A percentile compares a stretch with the other conserved stretches of the same genome.
Evolutionary conservation across 2,888 invertebrate species (phyloP).

Genomic region (Agrotis clavis): DNA sequence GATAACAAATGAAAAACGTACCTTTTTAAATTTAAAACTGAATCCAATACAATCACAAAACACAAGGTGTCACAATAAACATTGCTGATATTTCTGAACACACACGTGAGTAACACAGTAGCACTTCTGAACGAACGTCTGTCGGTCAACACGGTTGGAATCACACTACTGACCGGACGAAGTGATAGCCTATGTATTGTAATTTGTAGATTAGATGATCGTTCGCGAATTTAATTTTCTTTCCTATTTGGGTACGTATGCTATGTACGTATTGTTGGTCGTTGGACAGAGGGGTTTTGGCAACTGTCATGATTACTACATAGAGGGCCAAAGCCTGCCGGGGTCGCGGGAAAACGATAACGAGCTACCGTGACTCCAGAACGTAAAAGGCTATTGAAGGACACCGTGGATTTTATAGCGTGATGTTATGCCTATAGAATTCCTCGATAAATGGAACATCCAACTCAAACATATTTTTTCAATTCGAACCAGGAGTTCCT

Average conservation of each 20-base stretch:
- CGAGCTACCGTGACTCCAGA: no score
- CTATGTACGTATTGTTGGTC: neutral
- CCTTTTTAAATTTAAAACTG: conserved; percentile 31
- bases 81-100: conserved; percentile 22
- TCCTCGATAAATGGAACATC: no score
- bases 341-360: no score
- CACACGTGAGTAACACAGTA: conserved; percentile 33
- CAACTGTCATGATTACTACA: no score
- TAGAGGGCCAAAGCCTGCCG: no score
- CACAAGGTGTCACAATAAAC: conserved; percentile 55
- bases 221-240: conserved; percentile 48
- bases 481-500: no score
- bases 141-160: conserved; percentile 54
- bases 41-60: conserved; percentile 53
- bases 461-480: no score
- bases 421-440: no score
- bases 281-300: no score
- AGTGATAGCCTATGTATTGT: neutral
- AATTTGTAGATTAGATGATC: conserved; percentile 42
- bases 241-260: conserved; percentile 15
- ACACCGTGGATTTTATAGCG: no score
- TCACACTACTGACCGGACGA: conserved; percentile 65
- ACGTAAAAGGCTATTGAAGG: no score
- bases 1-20: conserved; percentile 18
- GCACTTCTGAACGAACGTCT: conserved; percentile 46